A percentile compares a stretch with the other conserved stretches of the same genome.
Evolutionary conservation across 1,140 invertebrate species (phyloP).

Genomic region (Lamellibrachia luymesi): DNA sequence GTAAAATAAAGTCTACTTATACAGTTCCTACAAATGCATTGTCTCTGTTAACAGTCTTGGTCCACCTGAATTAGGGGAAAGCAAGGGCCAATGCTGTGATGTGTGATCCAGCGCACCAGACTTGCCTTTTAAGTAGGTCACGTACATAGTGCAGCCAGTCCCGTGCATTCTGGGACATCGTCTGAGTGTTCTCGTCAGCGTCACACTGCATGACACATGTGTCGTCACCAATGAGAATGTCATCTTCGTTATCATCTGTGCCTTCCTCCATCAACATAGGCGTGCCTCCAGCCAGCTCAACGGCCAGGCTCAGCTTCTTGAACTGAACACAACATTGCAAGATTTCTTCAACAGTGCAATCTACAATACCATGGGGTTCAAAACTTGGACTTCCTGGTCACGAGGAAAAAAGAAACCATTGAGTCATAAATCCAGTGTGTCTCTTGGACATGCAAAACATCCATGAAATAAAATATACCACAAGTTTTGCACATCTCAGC

Average conservation of each 20-base stretch:
- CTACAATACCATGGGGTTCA: not conserved
- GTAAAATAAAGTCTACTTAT: too few relatives aligned
- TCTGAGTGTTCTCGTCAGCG: slow-evolving; percentile 23
- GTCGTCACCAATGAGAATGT: slow-evolving; percentile 31
- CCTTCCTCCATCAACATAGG: slow-evolving; percentile 40
- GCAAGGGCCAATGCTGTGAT: not conserved
- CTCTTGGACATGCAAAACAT: too few relatives aligned
- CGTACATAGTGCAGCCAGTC: slow-evolving; percentile 36
- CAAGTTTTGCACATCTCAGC: too few relatives aligned
- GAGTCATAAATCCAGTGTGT: too few relatives aligned
- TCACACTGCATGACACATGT: slow-evolving; percentile 40
- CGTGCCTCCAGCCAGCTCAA: slow-evolving; percentile 45
- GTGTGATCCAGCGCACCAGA: not conserved
- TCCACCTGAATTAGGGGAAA: too few relatives aligned
- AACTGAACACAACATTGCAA: slow-evolving; percentile 32
- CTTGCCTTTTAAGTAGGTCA: slow-evolving; percentile 33
- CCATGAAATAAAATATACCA: too few relatives aligned
- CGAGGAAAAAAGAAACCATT: too few relatives aligned
- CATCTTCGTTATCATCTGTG: slow-evolving; percentile 15
- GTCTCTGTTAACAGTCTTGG: too few relatives aligned
- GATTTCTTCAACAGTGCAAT: not conserved
- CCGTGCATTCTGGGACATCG: slow-evolving; percentile 27
- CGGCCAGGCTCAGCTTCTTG: slow-evolving; percentile 41
- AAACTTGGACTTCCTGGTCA: not conserved
- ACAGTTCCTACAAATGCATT: too few relatives aligned